These are phyloP conservation scores for Plagodis pulveraria DNA, from an alignment of 2,888 invertebrate species.

Conservation along the genomic window DNA sequence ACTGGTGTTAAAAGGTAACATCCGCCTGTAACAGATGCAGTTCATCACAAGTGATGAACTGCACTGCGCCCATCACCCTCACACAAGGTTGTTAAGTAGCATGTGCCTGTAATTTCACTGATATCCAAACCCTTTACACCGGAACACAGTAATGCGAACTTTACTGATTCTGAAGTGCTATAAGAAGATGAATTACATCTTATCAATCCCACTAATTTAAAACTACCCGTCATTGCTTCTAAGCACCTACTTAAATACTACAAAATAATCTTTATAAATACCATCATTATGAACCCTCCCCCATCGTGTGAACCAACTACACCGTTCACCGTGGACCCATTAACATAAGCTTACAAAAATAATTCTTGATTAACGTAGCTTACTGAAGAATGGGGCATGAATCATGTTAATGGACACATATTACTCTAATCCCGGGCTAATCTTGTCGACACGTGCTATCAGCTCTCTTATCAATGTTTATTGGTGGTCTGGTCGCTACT, in stretches of 20 bases:
- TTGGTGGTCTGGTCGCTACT: slow-evolving; percentile 21
- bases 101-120: no score
- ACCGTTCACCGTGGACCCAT: slow-evolving; percentile 22
- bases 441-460: slow-evolving; percentile 33
- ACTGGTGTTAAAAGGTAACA: no score
- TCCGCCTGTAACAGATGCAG: no score
- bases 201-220: neutral
- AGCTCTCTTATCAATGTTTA: slow-evolving; percentile 29
- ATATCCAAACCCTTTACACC: no score
- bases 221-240: neutral
- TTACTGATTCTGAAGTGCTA: no score
- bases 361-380: slow-evolving; percentile 32
- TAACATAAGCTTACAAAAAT: slow-evolving; percentile 36
- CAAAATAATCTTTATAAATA: neutral
- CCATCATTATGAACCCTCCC: neutral
- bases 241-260: neutral
- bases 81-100: no score
- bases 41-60: no score
- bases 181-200: neutral
- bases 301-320: slow-evolving; percentile 19
- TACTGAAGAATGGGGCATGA: slow-evolving; percentile 26
- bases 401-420: slow-evolving; percentile 37
- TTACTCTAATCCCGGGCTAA: slow-evolving; percentile 36
- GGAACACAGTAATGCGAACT: no score
- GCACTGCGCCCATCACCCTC: no score